Percentiles rank a stretch among this genome's conserved stretches.
Conservation (phyloP, 2,888 invertebrate species). For the Agrochola lota region DNA sequence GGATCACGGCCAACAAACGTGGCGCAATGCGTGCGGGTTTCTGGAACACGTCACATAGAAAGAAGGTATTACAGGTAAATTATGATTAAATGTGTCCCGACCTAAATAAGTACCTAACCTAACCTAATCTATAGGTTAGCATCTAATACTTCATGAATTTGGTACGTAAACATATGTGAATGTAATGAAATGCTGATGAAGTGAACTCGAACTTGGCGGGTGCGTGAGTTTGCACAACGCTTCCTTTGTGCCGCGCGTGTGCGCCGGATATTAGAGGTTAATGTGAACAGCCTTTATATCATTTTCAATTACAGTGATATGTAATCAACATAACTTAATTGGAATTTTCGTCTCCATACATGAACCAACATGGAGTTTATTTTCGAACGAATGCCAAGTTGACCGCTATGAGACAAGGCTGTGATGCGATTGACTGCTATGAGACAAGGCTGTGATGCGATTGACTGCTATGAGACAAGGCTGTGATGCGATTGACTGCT, state of each 20-base stretch:
- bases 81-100: neutral
- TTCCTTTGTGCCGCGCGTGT: constrained; percentile 30
- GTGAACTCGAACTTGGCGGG: constrained; percentile 50
- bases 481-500: too few species aligned
- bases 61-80: neutral
- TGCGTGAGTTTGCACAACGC: constrained; percentile 31
- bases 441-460: too few species aligned
- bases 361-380: neutral
- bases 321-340: constrained; percentile 36
- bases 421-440: too few species aligned
- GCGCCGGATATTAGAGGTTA: constrained; percentile 52
- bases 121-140: neutral
- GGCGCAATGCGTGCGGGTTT: neutral
- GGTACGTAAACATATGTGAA: constrained; percentile 12
- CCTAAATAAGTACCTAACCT: neutral
- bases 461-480: too few species aligned
- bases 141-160: constrained; percentile 2
- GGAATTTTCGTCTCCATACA: neutral
- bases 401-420: neutral
- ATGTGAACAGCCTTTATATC: constrained; percentile 20
- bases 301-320: constrained; percentile 7
- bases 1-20: neutral
- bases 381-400: too few species aligned
- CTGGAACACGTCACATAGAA: neutral
- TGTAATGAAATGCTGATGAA: constrained; percentile 29